phyloP scores from a whole-genome alignment of 2,797 vertebrate genomes.

The Urocyon cinereoargenteus region DNA sequence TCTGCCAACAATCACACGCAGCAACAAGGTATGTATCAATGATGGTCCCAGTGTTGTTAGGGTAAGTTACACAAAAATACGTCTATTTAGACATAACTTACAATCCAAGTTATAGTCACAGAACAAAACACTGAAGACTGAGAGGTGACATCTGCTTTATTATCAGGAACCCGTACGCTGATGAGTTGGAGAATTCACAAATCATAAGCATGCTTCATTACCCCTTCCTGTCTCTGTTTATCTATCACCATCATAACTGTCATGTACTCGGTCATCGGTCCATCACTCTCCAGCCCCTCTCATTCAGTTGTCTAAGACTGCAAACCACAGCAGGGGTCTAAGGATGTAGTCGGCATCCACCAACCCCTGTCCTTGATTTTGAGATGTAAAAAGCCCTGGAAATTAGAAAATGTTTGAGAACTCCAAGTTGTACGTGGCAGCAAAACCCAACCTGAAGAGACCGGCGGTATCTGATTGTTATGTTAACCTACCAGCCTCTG shows the following conservation, averaged over 20 bases:
- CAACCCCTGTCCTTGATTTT: neutral
- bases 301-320: neutral
- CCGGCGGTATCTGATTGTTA: neutral
- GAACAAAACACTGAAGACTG: neutral
- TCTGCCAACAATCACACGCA: too few relatives aligned
- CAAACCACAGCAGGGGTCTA: neutral
- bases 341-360: neutral
- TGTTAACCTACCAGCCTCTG: neutral
- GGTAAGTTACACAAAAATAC: neutral
- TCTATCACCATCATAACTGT: neutral
- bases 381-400: neutral
- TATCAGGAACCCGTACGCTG: neutral
- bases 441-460: neutral
- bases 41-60: neutral
- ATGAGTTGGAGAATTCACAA: neutral
- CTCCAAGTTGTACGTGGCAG: neutral
- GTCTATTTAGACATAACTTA: neutral
- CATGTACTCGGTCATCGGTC: too few relatives aligned
- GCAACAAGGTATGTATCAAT: rapidly evolving
- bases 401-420: neutral
- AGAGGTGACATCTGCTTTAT: neutral
- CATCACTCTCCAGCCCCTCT: neutral
- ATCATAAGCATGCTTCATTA: too few relatives aligned
- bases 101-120: neutral
- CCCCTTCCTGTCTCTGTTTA: neutral